phyloP scores from a whole-genome alignment of 2,888 invertebrate genomes.

The Lordiphosa fenestrarum region DNA sequence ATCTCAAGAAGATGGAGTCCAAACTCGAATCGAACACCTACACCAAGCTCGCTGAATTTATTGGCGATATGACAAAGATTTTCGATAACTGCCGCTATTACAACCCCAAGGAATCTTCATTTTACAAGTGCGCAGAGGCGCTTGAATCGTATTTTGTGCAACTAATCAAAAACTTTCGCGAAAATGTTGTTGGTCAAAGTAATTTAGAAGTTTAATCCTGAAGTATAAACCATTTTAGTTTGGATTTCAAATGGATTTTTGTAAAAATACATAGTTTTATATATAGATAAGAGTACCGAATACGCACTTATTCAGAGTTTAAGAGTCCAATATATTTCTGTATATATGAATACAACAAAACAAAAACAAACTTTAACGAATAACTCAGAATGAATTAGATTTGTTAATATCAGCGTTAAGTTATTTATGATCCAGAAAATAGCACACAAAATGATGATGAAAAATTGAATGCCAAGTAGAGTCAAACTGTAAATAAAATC shows the following conservation, averaged over 20 bases:
- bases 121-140: slow-evolving; percentile 97
- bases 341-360: too few relatives aligned
- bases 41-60: slow-evolving; percentile 94
- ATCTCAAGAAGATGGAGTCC: slow-evolving; percentile 94
- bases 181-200: slow-evolving; percentile 84
- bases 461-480: slow-evolving; percentile 1
- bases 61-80: slow-evolving; percentile 98
- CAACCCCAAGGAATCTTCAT: slow-evolving; percentile 96
- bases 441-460: neutral
- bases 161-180: slow-evolving; percentile 93
- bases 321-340: too few relatives aligned
- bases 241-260: neutral
- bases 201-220: slow-evolving; percentile 23
- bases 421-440: neutral
- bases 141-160: slow-evolving; percentile 97
- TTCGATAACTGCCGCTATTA: slow-evolving; percentile 99
- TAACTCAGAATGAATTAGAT: neutral
- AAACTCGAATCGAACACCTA: slow-evolving; percentile 92
- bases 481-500: slow-evolving; percentile 43
- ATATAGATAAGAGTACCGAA: neutral
- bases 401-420: slow-evolving; percentile 1
- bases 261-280: slow-evolving; percentile 1
- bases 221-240: neutral
- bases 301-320: neutral
- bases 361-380: neutral